A percentile compares a stretch with the other conserved stretches of the same genome.
Evolutionary conservation across 2,888 invertebrate species (phyloP).

Genomic region (Acanthosoma haemorrhoidale): DNA sequence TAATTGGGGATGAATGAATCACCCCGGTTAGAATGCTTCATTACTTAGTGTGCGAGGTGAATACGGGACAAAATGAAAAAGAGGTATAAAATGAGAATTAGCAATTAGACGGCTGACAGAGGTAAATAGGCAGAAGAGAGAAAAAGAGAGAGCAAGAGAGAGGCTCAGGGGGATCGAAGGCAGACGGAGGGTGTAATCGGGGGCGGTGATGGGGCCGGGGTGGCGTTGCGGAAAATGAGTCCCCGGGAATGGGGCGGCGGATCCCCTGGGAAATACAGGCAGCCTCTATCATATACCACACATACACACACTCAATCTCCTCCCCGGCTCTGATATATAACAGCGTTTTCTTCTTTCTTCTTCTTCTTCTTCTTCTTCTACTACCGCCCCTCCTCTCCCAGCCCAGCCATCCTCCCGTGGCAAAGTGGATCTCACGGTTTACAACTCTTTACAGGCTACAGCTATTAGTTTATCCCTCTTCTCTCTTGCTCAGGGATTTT

Average conservation of each 20-base stretch:
- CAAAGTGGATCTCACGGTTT: too few relatives aligned
- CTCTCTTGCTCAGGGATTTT: too few relatives aligned
- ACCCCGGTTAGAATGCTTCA: too few relatives aligned
- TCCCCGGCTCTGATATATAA: neutral
- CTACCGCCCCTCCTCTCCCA: neutral
- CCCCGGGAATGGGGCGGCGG: neutral
- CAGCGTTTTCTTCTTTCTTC: neutral
- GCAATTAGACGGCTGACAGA: conserved; percentile 11
- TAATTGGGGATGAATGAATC: too few relatives aligned
- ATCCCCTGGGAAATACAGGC: neutral
- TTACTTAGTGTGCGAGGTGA: too few relatives aligned
- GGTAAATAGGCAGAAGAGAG: too few relatives aligned
- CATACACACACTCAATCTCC: neutral
- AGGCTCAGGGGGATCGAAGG: neutral
- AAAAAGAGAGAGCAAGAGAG: too few relatives aligned
- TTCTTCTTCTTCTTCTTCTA: neutral
- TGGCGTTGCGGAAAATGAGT: neutral
- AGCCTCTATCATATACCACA: neutral
- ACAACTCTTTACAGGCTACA: too few relatives aligned
- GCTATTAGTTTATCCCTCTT: too few relatives aligned
- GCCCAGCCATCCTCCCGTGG: neutral
- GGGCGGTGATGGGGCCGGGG: neutral
- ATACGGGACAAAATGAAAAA: neutral
- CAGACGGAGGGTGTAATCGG: neutral
- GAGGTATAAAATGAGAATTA: neutral